A percentile compares a stretch with the other conserved stretches of the same genome.
phyloP scores from a whole-genome alignment of 1,140 invertebrate genomes.

The Drosophila nikananu region DNA sequence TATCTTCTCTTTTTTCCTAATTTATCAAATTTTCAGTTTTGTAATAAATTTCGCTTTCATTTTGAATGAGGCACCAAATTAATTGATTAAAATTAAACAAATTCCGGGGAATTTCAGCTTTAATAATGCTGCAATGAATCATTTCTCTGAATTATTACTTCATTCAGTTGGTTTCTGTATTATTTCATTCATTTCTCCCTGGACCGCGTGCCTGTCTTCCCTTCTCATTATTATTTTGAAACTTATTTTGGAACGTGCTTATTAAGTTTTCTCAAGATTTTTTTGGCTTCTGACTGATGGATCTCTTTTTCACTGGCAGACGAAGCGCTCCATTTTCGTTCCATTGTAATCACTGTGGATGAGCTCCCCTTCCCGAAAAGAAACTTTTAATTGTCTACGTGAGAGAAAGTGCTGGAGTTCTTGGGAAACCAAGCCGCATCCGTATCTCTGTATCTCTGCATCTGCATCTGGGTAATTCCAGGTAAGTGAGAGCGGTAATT shows the following conservation, averaged over 20 bases:
- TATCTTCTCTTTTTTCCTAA: neutral
- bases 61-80: neutral
- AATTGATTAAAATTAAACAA: slow-evolving; percentile 1
- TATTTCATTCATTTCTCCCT: neutral
- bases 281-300: slow-evolving; percentile 32
- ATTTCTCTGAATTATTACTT: neutral
- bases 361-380: slow-evolving; percentile 47
- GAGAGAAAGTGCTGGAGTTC: slow-evolving; percentile 79
- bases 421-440: slow-evolving; percentile 54
- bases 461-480: slow-evolving; percentile 35
- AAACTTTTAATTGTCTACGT: slow-evolving; percentile 73
- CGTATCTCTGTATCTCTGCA: slow-evolving; percentile 39
- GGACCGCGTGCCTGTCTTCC: neutral
- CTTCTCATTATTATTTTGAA: neutral
- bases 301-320: slow-evolving; percentile 3
- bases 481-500: slow-evolving; percentile 41
- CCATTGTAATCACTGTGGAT: slow-evolving; percentile 37
- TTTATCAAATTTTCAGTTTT: neutral
- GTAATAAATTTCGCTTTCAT: slow-evolving; percentile 10
- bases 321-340: slow-evolving; percentile 25
- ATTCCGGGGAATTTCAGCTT: neutral
- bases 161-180: neutral
- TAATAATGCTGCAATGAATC: neutral
- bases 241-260: slow-evolving; percentile 35
- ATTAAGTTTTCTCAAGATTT: slow-evolving; percentile 27